These are phyloP conservation scores for Wiebesia pumilae DNA, from an alignment of 1,140 invertebrate species.

Conservation along the genomic window DNA sequence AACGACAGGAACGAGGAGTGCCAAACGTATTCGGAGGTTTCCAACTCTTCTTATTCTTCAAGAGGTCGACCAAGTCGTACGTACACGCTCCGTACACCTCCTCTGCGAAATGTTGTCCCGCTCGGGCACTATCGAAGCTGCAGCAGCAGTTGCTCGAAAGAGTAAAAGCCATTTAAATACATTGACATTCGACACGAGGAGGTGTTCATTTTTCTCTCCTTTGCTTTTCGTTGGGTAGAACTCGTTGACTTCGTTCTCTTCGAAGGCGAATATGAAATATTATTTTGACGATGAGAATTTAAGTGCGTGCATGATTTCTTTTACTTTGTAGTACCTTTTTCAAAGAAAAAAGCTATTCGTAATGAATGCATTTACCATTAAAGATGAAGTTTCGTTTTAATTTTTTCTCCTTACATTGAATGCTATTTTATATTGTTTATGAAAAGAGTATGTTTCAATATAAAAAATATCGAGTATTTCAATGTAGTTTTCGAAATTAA, in stretches of 20 bases:
- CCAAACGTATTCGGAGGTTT: neutral
- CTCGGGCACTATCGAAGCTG: neutral
- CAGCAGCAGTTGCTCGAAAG: neutral
- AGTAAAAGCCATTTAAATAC: slow-evolving; percentile 45
- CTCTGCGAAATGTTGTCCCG: neutral
- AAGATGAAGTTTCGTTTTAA: neutral
- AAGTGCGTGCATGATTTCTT: neutral
- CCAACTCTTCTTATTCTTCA: neutral
- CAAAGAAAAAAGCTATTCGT: neutral
- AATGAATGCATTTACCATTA: neutral
- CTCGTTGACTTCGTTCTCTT: neutral
- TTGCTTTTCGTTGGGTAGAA: neutral
- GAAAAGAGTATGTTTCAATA: neutral
- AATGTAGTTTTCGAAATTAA: too few species aligned
- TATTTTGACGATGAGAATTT: neutral
- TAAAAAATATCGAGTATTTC: too few species aligned
- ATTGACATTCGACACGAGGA: slow-evolving; percentile 48
- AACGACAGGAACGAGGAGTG: neutral
- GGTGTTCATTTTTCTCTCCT: neutral
- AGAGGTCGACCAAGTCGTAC: neutral
- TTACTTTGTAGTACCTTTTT: neutral
- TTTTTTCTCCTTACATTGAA: neutral
- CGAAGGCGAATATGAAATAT: slow-evolving; percentile 29
- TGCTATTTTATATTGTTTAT: neutral
- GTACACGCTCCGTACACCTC: neutral